Percentiles rank a stretch among this genome's conserved stretches.
Evolutionary conservation across 2,113 vertebrate species (phyloP).

Genomic region (Butastur rufipennis): DNA sequence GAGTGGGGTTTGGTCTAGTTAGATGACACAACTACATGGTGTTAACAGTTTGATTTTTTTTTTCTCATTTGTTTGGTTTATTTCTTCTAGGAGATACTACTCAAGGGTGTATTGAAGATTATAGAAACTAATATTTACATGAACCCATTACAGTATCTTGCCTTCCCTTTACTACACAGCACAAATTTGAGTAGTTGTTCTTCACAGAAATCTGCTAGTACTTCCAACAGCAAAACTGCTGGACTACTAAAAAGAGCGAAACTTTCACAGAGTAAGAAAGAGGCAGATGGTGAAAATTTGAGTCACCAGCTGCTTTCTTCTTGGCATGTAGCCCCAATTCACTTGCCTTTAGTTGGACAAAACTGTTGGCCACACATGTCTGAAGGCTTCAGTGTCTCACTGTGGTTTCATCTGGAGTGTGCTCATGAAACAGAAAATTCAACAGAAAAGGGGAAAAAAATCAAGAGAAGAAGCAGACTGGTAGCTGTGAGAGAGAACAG

Average conservation of each 20-base stretch:
- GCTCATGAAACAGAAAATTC: constrained; percentile 45
- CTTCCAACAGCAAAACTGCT: constrained; percentile 59
- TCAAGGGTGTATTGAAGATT: constrained; percentile 87
- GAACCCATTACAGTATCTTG: constrained; percentile 86
- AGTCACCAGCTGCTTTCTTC: constrained; percentile 82
- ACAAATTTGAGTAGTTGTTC: constrained; percentile 53
- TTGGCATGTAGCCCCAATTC: constrained; percentile 91
- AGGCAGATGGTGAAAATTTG: constrained; percentile 67
- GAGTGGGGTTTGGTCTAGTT: not conserved
- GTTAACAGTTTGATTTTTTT: not conserved
- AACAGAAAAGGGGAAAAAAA: constrained; percentile 70
- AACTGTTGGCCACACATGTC: constrained; percentile 98
- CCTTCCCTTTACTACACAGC: constrained; percentile 82
- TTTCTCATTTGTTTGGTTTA: not conserved
- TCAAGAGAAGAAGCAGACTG: constrained; percentile 61
- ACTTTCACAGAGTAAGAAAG: constrained; percentile 73
- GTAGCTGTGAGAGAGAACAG: constrained; percentile 55
- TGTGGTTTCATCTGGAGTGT: constrained; percentile 84
- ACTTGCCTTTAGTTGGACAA: constrained; percentile 90
- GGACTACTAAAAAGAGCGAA: constrained; percentile 73
- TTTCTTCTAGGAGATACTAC: constrained; percentile 83
- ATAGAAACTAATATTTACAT: constrained; percentile 81
- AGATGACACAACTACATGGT: not conserved
- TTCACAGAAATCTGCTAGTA: constrained; percentile 70
- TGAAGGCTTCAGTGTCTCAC: constrained; percentile 89